These are phyloP conservation scores for Mamestra configurata DNA, from an alignment of 1,140 invertebrate genomes.

Conservation along the genomic window DNA sequence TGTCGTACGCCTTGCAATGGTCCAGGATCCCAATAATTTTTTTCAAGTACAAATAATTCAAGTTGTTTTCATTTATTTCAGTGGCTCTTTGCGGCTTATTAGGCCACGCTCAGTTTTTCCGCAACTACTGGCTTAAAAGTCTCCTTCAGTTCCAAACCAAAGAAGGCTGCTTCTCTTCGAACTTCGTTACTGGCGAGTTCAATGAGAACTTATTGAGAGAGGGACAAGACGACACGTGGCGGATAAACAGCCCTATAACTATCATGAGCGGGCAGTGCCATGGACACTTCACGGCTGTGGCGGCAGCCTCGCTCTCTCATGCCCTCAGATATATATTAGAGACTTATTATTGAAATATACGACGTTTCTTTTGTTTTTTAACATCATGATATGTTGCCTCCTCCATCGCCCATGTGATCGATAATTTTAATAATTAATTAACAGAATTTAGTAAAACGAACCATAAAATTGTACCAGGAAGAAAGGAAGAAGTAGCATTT, in stretches of 20 bases:
- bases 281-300: neutral
- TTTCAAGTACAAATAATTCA: too few relatives aligned
- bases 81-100: neutral
- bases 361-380: neutral
- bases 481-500: too few relatives aligned
- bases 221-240: neutral
- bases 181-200: neutral
- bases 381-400: too few relatives aligned
- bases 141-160: constrained; percentile 10
- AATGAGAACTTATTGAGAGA: neutral
- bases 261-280: neutral
- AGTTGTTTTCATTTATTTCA: neutral
- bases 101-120: constrained; percentile 22
- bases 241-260: neutral
- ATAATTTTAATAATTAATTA: too few relatives aligned
- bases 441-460: too few relatives aligned
- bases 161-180: neutral
- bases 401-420: too few relatives aligned
- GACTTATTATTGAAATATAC: neutral
- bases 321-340: neutral
- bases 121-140: neutral
- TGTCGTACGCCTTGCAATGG: too few relatives aligned
- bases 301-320: neutral
- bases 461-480: too few relatives aligned
- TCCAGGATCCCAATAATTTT: too few relatives aligned